These are phyloP conservation scores for Biston stratarius DNA, from an alignment of 2,888 invertebrate species.

Conservation along the genomic window DNA sequence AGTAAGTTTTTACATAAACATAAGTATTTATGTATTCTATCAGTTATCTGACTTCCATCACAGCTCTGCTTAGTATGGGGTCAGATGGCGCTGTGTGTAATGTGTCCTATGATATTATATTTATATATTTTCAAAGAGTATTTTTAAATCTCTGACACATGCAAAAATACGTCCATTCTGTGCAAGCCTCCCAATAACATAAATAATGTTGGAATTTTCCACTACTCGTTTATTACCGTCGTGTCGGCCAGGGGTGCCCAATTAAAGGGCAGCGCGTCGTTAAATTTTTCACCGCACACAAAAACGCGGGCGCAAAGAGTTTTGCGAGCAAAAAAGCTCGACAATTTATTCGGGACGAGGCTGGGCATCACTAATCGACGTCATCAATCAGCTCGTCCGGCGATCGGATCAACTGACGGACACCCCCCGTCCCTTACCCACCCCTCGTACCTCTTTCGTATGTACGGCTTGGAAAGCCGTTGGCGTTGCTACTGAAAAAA, in stretches of 20 bases:
- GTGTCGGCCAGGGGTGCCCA: constrained; percentile 31
- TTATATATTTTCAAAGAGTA: no score
- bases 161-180: neutral
- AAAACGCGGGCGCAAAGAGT: constrained; percentile 66
- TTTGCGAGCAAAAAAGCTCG: constrained; percentile 78
- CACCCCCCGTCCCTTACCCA: constrained; percentile 50
- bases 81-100: no score
- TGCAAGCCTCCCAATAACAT: neutral
- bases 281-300: constrained; percentile 55
- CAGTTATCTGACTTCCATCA: no score
- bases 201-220: constrained; percentile 8
- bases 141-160: neutral
- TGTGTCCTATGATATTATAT: no score
- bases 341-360: constrained; percentile 83
- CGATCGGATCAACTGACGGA: constrained; percentile 83
- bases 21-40: no score
- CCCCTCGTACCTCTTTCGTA: constrained; percentile 50
- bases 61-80: no score
- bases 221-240: constrained; percentile 36
- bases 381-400: constrained; percentile 82
- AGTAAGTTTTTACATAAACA: no score
- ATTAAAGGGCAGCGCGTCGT: constrained; percentile 46
- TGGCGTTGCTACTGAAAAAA: constrained; percentile 15
- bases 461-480: constrained; percentile 32
- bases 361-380: constrained; percentile 84